Evolutionary conservation across 2,888 invertebrate genomes (phyloP).

Genomic region (Mythimna ferrago): DNA sequence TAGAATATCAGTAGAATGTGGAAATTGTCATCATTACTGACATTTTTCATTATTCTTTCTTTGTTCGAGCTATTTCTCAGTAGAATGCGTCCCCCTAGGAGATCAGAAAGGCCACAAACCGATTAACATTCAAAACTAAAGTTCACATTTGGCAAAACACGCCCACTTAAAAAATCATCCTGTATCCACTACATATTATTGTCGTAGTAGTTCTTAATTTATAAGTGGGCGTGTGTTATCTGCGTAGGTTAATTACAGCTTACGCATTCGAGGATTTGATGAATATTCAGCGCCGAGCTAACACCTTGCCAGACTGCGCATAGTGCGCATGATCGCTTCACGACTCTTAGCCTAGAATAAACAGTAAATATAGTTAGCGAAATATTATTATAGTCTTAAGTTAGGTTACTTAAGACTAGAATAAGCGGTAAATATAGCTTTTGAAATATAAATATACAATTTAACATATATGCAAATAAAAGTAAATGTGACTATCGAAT

Average conservation of each 20-base stretch:
- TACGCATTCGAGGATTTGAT: slow-evolving; percentile 58
- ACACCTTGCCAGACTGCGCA: slow-evolving; percentile 54
- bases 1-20: too few relatives aligned
- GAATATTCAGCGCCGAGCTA: slow-evolving; percentile 65
- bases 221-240: slow-evolving; percentile 43
- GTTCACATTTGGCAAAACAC: too few relatives aligned
- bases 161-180: too few relatives aligned
- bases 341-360: slow-evolving; percentile 3
- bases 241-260: slow-evolving; percentile 50
- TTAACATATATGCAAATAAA: too few relatives aligned
- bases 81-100: too few relatives aligned
- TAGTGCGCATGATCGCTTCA: slow-evolving; percentile 41
- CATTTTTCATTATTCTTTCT: too few relatives aligned
- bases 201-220: slow-evolving; percentile 33
- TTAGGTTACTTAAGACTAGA: neutral
- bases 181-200: slow-evolving; percentile 18
- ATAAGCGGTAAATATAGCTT: neutral
- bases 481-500: too few relatives aligned
- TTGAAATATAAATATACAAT: too few relatives aligned
- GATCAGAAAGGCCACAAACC: too few relatives aligned
- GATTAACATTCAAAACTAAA: too few relatives aligned
- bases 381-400: neutral
- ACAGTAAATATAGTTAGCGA: neutral
- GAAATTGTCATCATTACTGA: too few relatives aligned
- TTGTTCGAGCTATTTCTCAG: too few relatives aligned